Evolutionary conservation across 2,113 vertebrate genomes (phyloP).

Genomic region (Oreochromis niloticus): DNA sequence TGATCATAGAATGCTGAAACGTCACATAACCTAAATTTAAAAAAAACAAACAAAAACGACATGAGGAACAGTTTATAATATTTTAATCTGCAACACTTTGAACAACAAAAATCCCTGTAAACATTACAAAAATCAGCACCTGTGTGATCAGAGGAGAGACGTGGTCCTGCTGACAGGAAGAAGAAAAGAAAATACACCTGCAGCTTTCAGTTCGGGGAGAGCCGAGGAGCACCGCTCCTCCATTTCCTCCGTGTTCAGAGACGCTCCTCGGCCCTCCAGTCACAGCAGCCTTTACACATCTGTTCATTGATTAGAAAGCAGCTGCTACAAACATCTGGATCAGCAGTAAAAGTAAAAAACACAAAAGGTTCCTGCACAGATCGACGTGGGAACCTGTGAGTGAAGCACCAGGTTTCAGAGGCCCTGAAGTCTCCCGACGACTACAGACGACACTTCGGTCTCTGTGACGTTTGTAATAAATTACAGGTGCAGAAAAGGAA

Average conservation of each 20-base stretch:
- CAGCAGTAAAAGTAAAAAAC: neutral
- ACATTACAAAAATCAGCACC: slow-evolving; percentile 73
- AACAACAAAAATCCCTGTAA: slow-evolving; percentile 71
- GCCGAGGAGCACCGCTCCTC: neutral
- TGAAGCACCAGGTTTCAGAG: slow-evolving; percentile 18
- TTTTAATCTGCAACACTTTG: slow-evolving; percentile 59
- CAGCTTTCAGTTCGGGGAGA: neutral
- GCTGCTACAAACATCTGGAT: neutral
- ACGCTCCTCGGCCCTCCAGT: neutral
- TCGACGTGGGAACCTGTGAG: neutral
- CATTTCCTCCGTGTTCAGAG: neutral
- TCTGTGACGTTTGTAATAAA: neutral
- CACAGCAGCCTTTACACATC: neutral
- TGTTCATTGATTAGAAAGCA: neutral
- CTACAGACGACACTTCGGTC: neutral
- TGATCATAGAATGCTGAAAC: accelerated
- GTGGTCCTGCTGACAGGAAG: slow-evolving; percentile 35
- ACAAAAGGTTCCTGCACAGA: neutral
- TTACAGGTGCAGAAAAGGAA: neutral
- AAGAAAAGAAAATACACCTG: neutral
- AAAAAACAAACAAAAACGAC: neutral
- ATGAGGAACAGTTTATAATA: slow-evolving; percentile 7
- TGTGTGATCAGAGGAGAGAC: slow-evolving; percentile 41
- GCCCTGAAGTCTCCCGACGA: neutral
- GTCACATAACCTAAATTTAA: too few species aligned